Evolutionary conservation across 2,113 vertebrate species (phyloP).

Genomic region (Symphodus melops): DNA sequence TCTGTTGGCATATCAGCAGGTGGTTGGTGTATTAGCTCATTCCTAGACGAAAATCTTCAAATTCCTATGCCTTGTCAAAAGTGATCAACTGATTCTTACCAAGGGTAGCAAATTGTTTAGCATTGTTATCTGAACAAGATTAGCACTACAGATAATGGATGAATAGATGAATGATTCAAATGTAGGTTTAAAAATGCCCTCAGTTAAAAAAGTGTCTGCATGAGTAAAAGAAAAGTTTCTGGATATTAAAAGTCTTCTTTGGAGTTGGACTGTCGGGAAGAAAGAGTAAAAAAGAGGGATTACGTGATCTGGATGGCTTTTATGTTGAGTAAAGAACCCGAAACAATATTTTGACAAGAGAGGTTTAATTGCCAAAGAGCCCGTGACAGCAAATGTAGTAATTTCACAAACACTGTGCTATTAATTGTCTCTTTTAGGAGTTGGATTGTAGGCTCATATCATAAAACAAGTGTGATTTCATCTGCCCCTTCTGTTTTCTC

Average conservation of each 20-base stretch:
- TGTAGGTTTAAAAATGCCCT: no score
- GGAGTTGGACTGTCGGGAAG: not conserved
- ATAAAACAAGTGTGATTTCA: conserved; percentile 17
- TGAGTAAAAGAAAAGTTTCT: conserved; percentile 8
- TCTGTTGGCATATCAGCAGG: no score
- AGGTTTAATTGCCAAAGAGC: not conserved
- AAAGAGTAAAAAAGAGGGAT: not conserved
- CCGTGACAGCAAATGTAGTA: not conserved
- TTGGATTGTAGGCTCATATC: not conserved
- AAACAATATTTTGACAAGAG: not conserved
- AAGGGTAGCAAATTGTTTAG: no score
- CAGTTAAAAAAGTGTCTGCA: not conserved
- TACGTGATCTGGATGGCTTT: not conserved
- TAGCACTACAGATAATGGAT: no score
- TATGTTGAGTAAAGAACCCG: not conserved
- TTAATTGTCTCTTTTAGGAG: conserved; percentile 10
- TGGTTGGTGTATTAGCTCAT: no score
- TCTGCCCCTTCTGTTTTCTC: conserved; percentile 14
- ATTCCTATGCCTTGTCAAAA: no score
- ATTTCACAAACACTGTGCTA: conserved; percentile 4
- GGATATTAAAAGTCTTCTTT: not conserved
- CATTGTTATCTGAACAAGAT: no score
- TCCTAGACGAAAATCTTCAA: no score
- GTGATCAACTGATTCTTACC: no score
- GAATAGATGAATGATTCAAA: no score